Conservation (phyloP, 2,888 invertebrate species). For the Phymatocera aterrima region DNA sequence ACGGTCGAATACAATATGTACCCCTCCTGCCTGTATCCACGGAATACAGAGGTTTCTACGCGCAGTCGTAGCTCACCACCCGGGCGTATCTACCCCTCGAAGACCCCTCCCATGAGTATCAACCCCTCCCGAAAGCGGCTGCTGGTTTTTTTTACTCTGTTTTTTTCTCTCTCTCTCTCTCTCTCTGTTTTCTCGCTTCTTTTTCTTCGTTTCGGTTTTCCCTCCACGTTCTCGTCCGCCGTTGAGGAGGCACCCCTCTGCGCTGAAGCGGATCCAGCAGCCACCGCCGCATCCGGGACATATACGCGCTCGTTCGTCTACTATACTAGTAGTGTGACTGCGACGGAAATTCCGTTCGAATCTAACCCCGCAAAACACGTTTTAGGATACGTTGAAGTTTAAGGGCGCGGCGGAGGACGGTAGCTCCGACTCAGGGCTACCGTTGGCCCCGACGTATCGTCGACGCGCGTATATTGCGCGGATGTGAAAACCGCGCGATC, state of each 20-base stretch:
- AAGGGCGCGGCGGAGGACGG: constrained; percentile 27
- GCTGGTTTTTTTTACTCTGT: too few relatives aligned
- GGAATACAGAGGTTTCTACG: neutral
- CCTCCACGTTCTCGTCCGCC: neutral
- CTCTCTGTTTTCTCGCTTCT: neutral
- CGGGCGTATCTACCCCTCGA: constrained; percentile 35
- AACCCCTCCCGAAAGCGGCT: constrained; percentile 7
- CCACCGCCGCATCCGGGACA: constrained; percentile 35
- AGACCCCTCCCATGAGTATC: constrained; percentile 35
- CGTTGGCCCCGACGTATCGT: neutral
- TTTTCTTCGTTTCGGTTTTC: neutral
- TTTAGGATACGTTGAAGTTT: constrained; percentile 25
- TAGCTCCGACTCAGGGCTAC: neutral
- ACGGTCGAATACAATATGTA: too few relatives aligned
- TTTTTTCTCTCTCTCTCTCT: too few relatives aligned
- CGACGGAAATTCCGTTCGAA: constrained; percentile 30
- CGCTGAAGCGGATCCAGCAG: constrained; percentile 30
- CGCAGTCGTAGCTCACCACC: constrained; percentile 30
- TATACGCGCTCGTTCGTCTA: constrained; percentile 22
- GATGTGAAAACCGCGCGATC: neutral
- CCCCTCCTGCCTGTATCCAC: neutral
- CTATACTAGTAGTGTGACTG: constrained; percentile 11
- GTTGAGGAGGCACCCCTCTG: neutral
- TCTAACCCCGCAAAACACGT: neutral
- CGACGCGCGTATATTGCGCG: neutral